Conservation (phyloP, 2,888 invertebrate species). For the Xestoiulus laeticollis region DNA sequence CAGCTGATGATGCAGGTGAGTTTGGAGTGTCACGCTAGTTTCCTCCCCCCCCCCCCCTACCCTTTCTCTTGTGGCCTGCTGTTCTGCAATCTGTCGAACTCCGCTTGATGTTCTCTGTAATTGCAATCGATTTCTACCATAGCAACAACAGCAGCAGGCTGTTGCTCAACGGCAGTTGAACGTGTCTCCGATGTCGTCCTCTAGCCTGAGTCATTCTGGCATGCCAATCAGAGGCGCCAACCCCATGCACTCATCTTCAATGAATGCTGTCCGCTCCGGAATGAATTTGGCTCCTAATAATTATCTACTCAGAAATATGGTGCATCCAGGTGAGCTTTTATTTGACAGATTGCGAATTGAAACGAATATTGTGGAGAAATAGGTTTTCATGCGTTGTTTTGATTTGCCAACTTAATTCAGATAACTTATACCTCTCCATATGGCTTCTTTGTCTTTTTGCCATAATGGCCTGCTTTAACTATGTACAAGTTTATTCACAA, state of each 20-base stretch:
- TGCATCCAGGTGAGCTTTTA: slow-evolving; percentile 36
- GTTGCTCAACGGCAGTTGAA: slow-evolving; percentile 50
- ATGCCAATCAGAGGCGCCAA: slow-evolving; percentile 42
- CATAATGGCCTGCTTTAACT: too few species aligned
- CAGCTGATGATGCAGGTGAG: slow-evolving; percentile 39
- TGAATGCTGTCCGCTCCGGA: slow-evolving; percentile 38
- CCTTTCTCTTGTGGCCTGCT: too few species aligned
- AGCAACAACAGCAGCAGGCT: slow-evolving; percentile 13
- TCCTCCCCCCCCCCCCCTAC: too few species aligned
- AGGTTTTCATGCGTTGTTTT: too few species aligned
- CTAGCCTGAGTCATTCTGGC: slow-evolving; percentile 1
- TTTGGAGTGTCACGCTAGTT: neutral
- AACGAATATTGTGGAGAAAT: too few species aligned
- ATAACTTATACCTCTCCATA: too few species aligned
- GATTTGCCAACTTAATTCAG: too few species aligned
- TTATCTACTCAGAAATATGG: slow-evolving; percentile 44
- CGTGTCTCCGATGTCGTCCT: slow-evolving; percentile 50
- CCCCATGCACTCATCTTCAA: neutral
- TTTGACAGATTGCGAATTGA: too few species aligned
- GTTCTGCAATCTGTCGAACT: neutral
- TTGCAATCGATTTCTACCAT: neutral
- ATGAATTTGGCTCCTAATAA: slow-evolving; percentile 35
- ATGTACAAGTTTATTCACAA: too few species aligned
- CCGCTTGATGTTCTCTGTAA: neutral
- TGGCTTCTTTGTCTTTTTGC: too few species aligned